Evolutionary conservation across 2,888 invertebrate species (phyloP).

Genomic region (Torymus texanus): DNA sequence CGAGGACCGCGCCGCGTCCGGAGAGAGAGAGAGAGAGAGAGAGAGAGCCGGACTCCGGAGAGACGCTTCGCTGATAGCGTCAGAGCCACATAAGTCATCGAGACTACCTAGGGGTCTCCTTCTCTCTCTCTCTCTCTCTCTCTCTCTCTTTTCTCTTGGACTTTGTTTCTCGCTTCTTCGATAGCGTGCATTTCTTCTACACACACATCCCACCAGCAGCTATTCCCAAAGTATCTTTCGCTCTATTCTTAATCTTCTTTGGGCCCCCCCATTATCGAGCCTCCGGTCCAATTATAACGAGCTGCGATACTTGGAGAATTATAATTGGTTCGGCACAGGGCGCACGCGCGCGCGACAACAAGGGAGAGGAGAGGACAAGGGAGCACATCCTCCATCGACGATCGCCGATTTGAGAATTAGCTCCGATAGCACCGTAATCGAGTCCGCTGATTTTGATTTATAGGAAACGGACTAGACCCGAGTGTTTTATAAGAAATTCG

Average conservation of each 20-base stretch:
- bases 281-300: conserved; percentile 72
- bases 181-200: conserved; percentile 31
- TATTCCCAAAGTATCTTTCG: neutral
- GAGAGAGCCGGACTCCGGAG: conserved; percentile 68
- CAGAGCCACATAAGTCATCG: conserved; percentile 75
- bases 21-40: conserved; percentile 57
- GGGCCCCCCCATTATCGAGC: conserved; percentile 69
- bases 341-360: conserved; percentile 16
- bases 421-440: too few species aligned
- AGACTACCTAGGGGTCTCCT: conserved; percentile 71
- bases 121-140: conserved; percentile 43
- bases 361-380: neutral
- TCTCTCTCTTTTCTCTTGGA: conserved; percentile 43
- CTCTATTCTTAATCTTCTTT: conserved; percentile 73
- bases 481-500: neutral
- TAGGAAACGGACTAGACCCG: neutral
- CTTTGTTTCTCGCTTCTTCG: conserved; percentile 40
- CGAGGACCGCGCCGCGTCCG: conserved; percentile 69
- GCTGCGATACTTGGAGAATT: conserved; percentile 67
- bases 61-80: conserved; percentile 74
- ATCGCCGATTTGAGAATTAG: conserved; percentile 11
- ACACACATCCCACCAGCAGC: conserved; percentile 38
- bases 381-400: neutral
- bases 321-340: conserved; percentile 67
- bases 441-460: neutral